Evolutionary conservation across 2,888 invertebrate genomes (phyloP), one percentile per base, ranked within the genome.

Genomic region (Sesia apiformis): DNA sequence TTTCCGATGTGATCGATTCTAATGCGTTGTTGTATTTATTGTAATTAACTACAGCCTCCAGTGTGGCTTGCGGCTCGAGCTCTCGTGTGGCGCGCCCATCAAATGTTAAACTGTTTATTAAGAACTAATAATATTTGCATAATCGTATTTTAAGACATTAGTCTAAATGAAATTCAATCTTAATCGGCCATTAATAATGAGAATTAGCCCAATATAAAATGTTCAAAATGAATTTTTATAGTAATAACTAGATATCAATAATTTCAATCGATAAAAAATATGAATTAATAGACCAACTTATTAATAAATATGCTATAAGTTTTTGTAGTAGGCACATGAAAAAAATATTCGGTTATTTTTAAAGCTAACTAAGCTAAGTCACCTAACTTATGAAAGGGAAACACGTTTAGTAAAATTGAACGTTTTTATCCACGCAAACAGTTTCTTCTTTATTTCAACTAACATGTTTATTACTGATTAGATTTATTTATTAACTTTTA

Each of bases 111-210:
- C 80, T 78, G 81, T 82, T 81, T 86, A 86, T 85, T 85, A 85
- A 76, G 77, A 85, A 84, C 81, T 78, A 83, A 86, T 87, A 75
- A 78, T 85, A 88, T 88, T 88, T 85, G 85, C 86, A 88, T 88
- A 88, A 88, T 84, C 76, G 74, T 76, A 74, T 84, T 80, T 81
- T 74, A 72, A 81, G 76, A 76, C 77, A 75, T 79, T 69, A 76
- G 71, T 74, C 68, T 65, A 76, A 74, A 84, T 81, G 84, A 84
- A 83, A 88, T 81, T 78, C 81, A 79, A 87, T 86, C 76, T 81
- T 82, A 81, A 87, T 85, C 63, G 82, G 60, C 77, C 74, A 78
- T 85, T 85, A 78, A 79, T 81, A 81, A 76, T 67, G 70, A 73
- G 74, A 86, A 87, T 86, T 83, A 81, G 80, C 76, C 70, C 74